Percentiles rank a stretch among this genome's conserved stretches.
These are phyloP conservation scores for Toxostoma redivivum DNA, from an alignment of 2,113 vertebrate genomes.

Conservation along the genomic window DNA sequence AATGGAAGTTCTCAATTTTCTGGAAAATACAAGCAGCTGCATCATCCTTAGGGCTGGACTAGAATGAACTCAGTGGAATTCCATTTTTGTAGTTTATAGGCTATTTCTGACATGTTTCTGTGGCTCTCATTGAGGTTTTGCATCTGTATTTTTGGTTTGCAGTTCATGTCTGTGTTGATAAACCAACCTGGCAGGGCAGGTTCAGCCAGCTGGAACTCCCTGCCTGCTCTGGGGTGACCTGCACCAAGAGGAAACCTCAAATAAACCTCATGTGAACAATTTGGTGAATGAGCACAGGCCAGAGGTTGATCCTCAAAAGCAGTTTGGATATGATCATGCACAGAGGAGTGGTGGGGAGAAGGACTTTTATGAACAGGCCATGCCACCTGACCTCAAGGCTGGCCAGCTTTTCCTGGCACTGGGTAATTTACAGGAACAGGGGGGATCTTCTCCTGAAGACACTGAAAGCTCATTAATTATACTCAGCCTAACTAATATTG, in stretches of 20 bases:
- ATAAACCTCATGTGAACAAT: not conserved
- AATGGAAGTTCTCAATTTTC: not conserved
- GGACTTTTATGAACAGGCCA: fast-evolving
- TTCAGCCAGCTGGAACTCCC: not conserved
- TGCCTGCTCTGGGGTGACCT: not conserved
- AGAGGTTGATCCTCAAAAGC: not conserved
- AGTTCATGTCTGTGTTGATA: fast-evolving
- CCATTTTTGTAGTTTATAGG: not conserved
- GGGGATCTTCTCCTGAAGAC: not conserved
- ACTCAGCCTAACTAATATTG: not conserved
- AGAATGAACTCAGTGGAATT: not conserved
- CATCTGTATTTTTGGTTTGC: not conserved
- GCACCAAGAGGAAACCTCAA: not conserved
- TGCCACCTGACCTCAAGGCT: not conserved
- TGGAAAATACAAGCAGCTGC: not conserved
- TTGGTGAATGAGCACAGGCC: not conserved
- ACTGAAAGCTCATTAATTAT: not conserved
- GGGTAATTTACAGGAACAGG: not conserved
- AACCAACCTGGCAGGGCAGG: not conserved
- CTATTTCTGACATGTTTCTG: not conserved
- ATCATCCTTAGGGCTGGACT: not conserved
- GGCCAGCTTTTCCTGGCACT: not conserved
- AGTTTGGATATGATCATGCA: not conserved
- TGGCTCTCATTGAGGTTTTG: not conserved
- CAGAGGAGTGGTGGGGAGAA: not conserved